Conservation (phyloP, 2,113 vertebrate species). For the Oxyruncus cristatus region DNA sequence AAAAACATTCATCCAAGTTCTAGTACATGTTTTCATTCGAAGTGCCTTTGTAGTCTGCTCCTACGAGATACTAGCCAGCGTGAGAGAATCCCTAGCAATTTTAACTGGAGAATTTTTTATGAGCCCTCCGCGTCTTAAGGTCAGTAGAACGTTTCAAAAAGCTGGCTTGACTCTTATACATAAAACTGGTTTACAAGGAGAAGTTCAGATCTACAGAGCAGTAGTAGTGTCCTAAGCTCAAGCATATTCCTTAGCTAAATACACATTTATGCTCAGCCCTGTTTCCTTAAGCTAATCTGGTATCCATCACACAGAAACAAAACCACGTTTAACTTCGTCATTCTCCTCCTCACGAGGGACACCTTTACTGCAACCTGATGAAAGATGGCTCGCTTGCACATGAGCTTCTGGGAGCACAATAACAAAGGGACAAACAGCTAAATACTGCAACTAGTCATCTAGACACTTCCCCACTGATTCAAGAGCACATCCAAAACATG, state of each 20-base stretch:
- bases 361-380: neutral
- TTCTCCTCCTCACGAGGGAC: neutral
- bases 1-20: constrained; percentile 13
- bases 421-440: neutral
- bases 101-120: neutral
- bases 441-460: neutral
- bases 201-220: neutral
- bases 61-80: neutral
- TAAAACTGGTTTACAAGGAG: neutral
- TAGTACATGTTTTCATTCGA: neutral
- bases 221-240: neutral
- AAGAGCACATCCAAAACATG: neutral
- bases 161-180: neutral
- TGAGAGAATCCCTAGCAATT: neutral
- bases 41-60: neutral
- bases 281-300: neutral
- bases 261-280: neutral
- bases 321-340: neutral
- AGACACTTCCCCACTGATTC: neutral
- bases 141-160: neutral
- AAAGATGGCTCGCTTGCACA: neutral
- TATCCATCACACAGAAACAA: neutral
- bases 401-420: neutral
- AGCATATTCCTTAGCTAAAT: neutral
- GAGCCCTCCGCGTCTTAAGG: neutral